Conservation (phyloP, 2,113 vertebrate species). For the Thalassarche chlororhynchos region DNA sequence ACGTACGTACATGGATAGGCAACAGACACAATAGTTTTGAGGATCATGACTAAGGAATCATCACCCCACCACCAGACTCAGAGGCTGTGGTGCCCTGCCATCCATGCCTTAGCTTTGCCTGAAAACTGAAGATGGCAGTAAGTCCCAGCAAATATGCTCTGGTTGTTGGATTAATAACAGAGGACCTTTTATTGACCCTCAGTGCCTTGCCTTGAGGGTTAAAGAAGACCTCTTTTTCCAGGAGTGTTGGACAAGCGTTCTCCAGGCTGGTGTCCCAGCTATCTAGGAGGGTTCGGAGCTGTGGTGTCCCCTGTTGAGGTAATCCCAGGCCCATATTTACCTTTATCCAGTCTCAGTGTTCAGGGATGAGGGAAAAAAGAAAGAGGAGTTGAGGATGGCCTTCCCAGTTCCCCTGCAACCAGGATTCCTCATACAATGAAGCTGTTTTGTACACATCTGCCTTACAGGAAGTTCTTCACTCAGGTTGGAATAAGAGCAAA, state of each 20-base stretch:
- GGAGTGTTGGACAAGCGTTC: accelerated
- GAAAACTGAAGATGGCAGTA: slow-evolving; percentile 55
- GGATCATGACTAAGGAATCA: background rate
- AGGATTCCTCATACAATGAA: background rate
- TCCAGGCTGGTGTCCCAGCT: background rate
- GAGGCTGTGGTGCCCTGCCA: background rate
- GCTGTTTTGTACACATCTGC: background rate
- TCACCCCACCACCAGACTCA: background rate
- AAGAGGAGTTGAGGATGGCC: background rate
- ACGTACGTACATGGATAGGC: accelerated
- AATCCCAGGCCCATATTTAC: background rate
- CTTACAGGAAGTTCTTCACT: background rate
- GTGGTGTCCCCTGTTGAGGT: background rate
- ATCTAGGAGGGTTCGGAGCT: background rate
- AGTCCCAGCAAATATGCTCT: background rate
- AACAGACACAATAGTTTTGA: background rate
- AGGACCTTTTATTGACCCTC: background rate
- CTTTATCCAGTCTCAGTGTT: background rate
- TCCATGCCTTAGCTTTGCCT: background rate
- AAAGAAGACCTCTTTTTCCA: background rate
- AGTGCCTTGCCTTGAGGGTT: background rate
- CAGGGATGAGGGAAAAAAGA: background rate
- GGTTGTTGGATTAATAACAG: background rate
- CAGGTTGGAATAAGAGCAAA: background rate
- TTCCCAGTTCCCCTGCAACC: background rate